phyloP scores from a whole-genome alignment of 2,888 invertebrate species.

The Spodoptera exigua region DNA sequence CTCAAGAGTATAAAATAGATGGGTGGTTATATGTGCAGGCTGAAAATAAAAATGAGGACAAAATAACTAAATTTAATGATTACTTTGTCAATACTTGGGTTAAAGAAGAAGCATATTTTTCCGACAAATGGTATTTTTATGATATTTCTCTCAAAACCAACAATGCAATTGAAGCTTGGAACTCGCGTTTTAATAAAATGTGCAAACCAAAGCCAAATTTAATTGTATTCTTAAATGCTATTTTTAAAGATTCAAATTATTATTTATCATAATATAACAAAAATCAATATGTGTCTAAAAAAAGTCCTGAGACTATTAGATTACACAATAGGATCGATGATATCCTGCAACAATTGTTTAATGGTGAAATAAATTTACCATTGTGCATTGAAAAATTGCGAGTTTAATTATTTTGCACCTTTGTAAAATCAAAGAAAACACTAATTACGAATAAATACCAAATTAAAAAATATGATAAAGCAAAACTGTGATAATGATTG shows the following conservation, averaged over 20 bases:
- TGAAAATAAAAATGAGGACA: no score
- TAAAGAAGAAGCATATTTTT: slow-evolving; percentile 1
- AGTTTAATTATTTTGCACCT: slow-evolving; percentile 2
- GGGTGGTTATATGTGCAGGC: no score
- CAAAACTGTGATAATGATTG: no score
- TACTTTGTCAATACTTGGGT: neutral
- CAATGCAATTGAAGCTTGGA: slow-evolving; percentile 5
- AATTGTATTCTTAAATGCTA: slow-evolving; percentile 3
- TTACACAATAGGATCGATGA: slow-evolving; percentile 11
- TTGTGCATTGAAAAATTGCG: slow-evolving; percentile 18
- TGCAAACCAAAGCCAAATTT: slow-evolving; percentile 4
- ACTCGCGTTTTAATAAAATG: slow-evolving; percentile 11
- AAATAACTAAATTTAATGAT: no score
- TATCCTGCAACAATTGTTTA: slow-evolving; percentile 7
- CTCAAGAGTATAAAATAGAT: no score
- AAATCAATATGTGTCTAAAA: slow-evolving; percentile 23
- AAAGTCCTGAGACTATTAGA: slow-evolving; percentile 28
- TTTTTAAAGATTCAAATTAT: slow-evolving; percentile 9
- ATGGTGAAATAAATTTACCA: slow-evolving; percentile 35
- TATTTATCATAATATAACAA: slow-evolving; percentile 12
- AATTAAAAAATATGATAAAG: no score
- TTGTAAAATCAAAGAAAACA: no score
- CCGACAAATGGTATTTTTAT: slow-evolving; percentile 5
- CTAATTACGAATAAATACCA: no score
- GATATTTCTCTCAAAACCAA: slow-evolving; percentile 2